These are phyloP conservation scores for Nemoura dubitans DNA, from an alignment of 2,888 invertebrate species.

Conservation along the genomic window DNA sequence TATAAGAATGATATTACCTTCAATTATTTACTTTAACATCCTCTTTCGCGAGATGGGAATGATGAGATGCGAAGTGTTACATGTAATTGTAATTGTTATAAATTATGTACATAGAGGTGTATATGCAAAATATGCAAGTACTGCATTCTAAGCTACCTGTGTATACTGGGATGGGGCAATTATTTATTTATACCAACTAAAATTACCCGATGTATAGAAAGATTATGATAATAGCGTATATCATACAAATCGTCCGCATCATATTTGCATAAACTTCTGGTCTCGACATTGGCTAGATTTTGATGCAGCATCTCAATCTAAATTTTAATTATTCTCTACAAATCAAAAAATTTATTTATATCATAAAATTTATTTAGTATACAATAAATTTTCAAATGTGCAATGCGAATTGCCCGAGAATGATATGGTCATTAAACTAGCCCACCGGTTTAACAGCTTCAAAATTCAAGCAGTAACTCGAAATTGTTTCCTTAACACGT, in stretches of 20 bases:
- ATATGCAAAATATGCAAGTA: background rate
- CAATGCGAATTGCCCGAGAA: background rate
- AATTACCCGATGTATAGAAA: background rate
- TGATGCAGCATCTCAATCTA: background rate
- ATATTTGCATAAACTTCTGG: background rate
- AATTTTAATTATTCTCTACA: background rate
- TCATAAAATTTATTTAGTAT: background rate
- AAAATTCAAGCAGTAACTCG: background rate
- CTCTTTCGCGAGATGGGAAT: background rate
- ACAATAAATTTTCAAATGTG: background rate
- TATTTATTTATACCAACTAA: background rate
- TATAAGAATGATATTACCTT: background rate
- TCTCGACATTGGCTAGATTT: background rate
- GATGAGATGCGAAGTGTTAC: constrained; percentile 1
- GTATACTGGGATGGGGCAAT: background rate
- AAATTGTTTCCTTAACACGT: background rate
- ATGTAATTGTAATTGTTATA: constrained; percentile 8
- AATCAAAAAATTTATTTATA: background rate
- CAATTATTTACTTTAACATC: constrained; percentile 2
- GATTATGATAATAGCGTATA: background rate
- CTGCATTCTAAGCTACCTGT: background rate
- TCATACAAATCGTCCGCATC: no score
- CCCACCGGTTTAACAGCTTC: background rate
- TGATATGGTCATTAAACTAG: background rate
- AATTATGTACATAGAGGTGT: background rate